Base-by-base conservation (phyloP, 2,888 invertebrate species). In the Lasioglossum lativentre region DNA sequence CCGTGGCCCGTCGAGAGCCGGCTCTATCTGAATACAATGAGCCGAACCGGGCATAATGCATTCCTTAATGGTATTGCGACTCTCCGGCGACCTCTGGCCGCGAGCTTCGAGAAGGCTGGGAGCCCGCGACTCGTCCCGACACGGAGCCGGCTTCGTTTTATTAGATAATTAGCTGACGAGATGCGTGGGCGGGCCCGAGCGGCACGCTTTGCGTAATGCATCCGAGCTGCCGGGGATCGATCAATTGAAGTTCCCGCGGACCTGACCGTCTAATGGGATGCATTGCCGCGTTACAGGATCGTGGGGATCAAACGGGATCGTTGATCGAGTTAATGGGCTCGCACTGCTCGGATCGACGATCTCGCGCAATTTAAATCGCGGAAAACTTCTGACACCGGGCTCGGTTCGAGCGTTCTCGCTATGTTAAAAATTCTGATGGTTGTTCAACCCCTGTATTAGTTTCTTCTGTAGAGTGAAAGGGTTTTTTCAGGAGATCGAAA, bases 21-120 rank as follows among this genome's bases (percentile, higher is more conserved):
- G 83, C 75, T 63, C 85, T 88, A 94, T 94, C 92, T 93, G 93
- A 94, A 94, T 94, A 94, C 94, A 94, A 94, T 94, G 93, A 93
- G 88, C 89, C 85, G 87, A 78, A 47, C 77, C 68, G 68, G 89
- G 90, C 87, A 92, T 92, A 92, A 94, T 93, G 90, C 89, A 90
- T 86, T 90, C 89, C 90, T 92, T 92, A 93, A 93, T 93, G 87
- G 90, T 88, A 92, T 86, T 90, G 91, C 86, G 88, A 90, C 88
- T 83, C 47, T 66, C 38, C 66, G 86, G n/a, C 80, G 90, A 88
- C 86, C 90, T 87, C 87, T 82, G 80, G 59, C 80, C 84, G 78
- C 59, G 23, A 83, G 63, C 52, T 63, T 66, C 81, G 63, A 52
- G 47, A 52, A 30, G 59, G 16, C n/a, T 40, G 30, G 27, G 47